These are phyloP conservation scores for Sciurus vulgaris DNA, from an alignment of 2,797 vertebrate genomes.

Conservation along the genomic window DNA sequence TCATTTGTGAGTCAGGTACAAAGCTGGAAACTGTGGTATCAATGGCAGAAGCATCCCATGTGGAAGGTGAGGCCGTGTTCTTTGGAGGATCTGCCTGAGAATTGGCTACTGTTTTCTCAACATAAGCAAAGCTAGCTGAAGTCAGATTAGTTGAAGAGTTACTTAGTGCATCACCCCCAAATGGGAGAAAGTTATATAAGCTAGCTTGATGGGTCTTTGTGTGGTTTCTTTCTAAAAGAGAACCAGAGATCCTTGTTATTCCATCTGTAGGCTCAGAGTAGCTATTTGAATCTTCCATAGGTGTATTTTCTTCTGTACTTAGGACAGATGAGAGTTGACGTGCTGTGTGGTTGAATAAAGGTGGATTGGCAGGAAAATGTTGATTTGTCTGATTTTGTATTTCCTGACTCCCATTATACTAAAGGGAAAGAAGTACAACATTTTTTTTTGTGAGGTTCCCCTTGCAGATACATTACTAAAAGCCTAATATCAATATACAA, in stretches of 20 bases:
- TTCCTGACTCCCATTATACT: slow-evolving; percentile 73
- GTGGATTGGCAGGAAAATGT: slow-evolving; percentile 5
- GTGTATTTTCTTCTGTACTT: slow-evolving; percentile 48
- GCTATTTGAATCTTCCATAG: background rate
- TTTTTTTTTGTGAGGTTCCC: slow-evolving; percentile 26
- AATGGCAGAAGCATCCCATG: background rate
- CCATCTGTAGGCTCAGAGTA: background rate
- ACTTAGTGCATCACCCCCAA: background rate
- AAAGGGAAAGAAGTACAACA: slow-evolving; percentile 67
- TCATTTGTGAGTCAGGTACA: background rate
- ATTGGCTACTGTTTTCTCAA: background rate
- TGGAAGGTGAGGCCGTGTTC: background rate
- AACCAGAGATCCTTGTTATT: background rate
- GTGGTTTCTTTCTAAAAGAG: slow-evolving; percentile 25
- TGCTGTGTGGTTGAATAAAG: slow-evolving; percentile 23
- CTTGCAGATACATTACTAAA: slow-evolving; percentile 25
- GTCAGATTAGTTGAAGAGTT: background rate
- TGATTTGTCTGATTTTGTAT: slow-evolving; percentile 41
- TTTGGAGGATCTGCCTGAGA: background rate
- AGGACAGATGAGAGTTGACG: background rate
- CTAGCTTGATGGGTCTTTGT: background rate
- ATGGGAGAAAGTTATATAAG: background rate
- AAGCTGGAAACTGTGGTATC: background rate
- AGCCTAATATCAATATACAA: background rate
- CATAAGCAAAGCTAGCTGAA: slow-evolving; percentile 2